These are phyloP conservation scores for Camponotus floridanus DNA, from an alignment of 1,140 invertebrate species.

Conservation along the genomic window DNA sequence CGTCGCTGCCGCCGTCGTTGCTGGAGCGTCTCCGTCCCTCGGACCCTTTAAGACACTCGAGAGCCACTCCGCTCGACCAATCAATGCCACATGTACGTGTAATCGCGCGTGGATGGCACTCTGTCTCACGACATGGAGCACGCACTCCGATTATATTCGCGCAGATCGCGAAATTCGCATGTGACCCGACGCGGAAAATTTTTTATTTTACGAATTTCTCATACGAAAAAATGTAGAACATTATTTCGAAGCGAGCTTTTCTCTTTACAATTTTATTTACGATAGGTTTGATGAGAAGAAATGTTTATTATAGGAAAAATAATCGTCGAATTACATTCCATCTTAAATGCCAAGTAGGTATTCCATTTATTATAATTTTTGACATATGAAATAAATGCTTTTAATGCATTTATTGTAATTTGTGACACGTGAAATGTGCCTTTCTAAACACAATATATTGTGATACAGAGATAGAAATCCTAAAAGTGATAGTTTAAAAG, in stretches of 20 bases:
- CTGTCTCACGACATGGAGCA: slow-evolving; percentile 29
- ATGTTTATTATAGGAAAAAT: background rate
- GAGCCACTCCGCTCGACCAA: slow-evolving; percentile 74
- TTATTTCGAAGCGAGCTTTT: background rate
- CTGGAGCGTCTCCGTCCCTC: slow-evolving; percentile 69
- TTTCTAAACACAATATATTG: background rate
- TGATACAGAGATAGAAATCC: background rate
- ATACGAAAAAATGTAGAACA: background rate
- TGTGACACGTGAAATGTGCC: background rate
- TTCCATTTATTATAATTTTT: background rate
- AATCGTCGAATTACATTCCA: slow-evolving; percentile 4
- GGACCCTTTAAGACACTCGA: slow-evolving; percentile 79
- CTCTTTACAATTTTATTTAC: background rate
- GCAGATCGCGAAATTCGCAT: background rate
- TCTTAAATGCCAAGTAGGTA: background rate
- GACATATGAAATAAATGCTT: background rate
- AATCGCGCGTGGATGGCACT: slow-evolving; percentile 66
- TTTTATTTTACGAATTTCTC: background rate
- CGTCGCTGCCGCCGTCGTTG: slow-evolving; percentile 69
- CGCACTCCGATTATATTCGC: slow-evolving; percentile 43
- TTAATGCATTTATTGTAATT: background rate
- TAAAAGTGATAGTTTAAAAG: slow-evolving; percentile 17
- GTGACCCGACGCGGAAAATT: background rate
- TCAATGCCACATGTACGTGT: slow-evolving; percentile 75
- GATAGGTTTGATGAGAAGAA: background rate